Evolutionary conservation across 2,888 invertebrate species (phyloP), one percentile per base, ranked within the genome.

Genomic region (Rhamphomyia laevipes): DNA sequence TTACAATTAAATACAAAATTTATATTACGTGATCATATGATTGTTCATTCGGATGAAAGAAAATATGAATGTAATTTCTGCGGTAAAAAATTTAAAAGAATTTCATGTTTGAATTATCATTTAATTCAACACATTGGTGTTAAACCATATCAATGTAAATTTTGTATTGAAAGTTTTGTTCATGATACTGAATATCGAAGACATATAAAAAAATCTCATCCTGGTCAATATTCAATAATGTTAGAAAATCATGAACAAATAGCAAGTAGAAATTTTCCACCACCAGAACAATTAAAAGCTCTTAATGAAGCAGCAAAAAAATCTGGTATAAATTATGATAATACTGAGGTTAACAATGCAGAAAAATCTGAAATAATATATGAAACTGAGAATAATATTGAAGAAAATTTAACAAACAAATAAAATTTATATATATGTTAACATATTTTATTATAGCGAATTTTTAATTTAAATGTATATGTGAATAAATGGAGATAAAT

Each of bases 11-110:
- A 72, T 45, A 73, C 73, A 2, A 63, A 70, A 5, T 63, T 73
- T n/a, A 74, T 73, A 0, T 61, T 73, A 3, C 63, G 69, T 43
- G 72, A 71, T 66, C 74, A 74, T 54, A 65, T 73, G 51, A 53
- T 67, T 16, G 67, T 68, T 0, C 69, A 70, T 52, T 64, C 66
- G 11, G 66, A 70, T 52, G 59, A 59, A 12, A 66, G 66, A 33
- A 63, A 64, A 42, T 64, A 58, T 44, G 68, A 70, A 52, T 70
- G 70, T 48, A 62, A 67, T 49, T 65, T 63, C 11, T 70, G 70
- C 43, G 62, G 60, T 6, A 63, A 63, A 3, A n/a, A 63, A 12
- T 71, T 67, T 48, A 71, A 71, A 46, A 61, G 70, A 3, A 61
- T 65, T 9, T 71, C 71, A 49, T 65, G 70, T 1, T 54, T 70